Evolutionary conservation across 2,888 invertebrate species (phyloP), one percentile per base, ranked within the genome.

Genomic region (Coecobrya sp.): DNA sequence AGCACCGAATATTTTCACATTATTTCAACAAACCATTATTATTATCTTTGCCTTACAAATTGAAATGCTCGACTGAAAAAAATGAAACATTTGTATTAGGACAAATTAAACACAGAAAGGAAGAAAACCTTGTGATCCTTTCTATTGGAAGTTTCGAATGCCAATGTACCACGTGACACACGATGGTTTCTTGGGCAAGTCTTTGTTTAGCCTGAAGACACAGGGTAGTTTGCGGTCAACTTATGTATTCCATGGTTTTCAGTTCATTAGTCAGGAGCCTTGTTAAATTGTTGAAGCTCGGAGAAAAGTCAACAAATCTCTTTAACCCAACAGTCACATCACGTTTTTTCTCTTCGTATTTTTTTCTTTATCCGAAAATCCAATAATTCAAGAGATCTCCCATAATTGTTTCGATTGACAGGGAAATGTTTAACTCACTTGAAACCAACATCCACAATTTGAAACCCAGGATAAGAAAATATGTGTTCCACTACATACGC

Each of bases 381-480:
- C 68, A 84, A 84, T 84, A 84, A 89, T 59, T 89, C 84, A 89
- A 84, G 42, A 73, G 62, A 84, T 89, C 84, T 84, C 36, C 45
- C 68, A 19, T 70, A 70, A 86, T 86, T 49, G n/a, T 76, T 30
- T 11, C 84, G 70, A 84, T 89, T 65, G 73, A 84, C 89, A 89
- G 45, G 89, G 22, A 27, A 89, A 89, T 84, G 89, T 85, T 85
- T 36, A 42, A 82, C 62, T 82, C 42, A 42, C 73, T 76, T 49
- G 2, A 76, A 36, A 30, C 25, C 68, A 85, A 49, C 36, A 36
- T 22, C 59, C 89, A 89, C 36, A 52, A 89, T 59, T 84, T 73
- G 59, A 65, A 84, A 89, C 11, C 3, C 2, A 42, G 42, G 79
- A 65, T 88, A 27, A 62, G 79, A 79, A 45, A 73, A 49, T 52